These are phyloP conservation scores for Azorinus chamasolen DNA, from an alignment of 2,888 invertebrate species.

Conservation along the genomic window DNA sequence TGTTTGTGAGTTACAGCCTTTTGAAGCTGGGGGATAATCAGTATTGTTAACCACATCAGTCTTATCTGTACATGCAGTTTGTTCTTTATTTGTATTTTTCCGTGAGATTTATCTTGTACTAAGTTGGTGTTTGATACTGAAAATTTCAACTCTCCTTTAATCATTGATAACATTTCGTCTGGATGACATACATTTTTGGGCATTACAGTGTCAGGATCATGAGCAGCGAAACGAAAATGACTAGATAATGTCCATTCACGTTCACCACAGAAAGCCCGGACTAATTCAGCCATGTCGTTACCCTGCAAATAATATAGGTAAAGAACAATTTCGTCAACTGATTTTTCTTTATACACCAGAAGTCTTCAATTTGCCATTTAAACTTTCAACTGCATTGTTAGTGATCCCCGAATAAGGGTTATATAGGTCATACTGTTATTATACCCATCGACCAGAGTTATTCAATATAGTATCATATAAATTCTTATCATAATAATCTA, in stretches of 20 bases:
- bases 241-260: conserved; percentile 23
- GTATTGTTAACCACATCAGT: no score
- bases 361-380: conserved; percentile 48
- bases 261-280: conserved; percentile 39
- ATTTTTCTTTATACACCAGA: conserved; percentile 40
- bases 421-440: conserved; percentile 13
- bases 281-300: conserved; percentile 20
- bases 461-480: conserved; percentile 6
- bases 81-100: no score
- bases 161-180: conserved; percentile 16
- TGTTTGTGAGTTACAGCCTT: no score
- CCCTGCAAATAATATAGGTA: conserved; percentile 42
- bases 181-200: conserved; percentile 27
- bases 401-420: conserved; percentile 44
- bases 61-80: no score
- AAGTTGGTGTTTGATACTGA: no score
- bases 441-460: conserved; percentile 22
- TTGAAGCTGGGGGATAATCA: no score
- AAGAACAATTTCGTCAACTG: conserved; percentile 36
- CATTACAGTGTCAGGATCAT: conserved; percentile 17
- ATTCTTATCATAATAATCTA: conserved; percentile 30
- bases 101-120: no score
- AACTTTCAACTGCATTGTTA: conserved; percentile 46
- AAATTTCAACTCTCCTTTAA: conserved; percentile 23
- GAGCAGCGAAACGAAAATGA: conserved; percentile 20